Evolutionary conservation across 2,113 vertebrate species (phyloP), one percentile per base, ranked within the genome.

Genomic region (Lontra canadensis): DNA sequence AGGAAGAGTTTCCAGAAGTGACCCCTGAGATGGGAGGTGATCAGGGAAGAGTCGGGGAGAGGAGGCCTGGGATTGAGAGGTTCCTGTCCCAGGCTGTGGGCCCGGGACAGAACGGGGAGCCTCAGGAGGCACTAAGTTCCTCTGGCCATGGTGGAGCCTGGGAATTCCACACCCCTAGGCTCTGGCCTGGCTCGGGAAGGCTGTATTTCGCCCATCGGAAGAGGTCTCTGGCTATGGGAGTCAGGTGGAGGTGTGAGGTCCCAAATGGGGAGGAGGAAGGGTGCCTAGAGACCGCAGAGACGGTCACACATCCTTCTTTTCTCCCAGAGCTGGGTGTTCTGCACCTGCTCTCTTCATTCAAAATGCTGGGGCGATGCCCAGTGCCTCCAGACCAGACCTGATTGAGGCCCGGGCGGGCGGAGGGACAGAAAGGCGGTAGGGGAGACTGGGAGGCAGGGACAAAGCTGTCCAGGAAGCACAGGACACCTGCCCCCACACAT

Each of bases 181-280:
- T 17, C 49, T 15, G 34, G 6, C 61, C 82, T 71, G 36, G 69
- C 69, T 73, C 36, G 6, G 36, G 21, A 39, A 21, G 36, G 69
- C 39, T 3, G 1, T 3, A 10, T 57, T 49, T 52, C 12, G 1
- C 15, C 10, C 10, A 1, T 49, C 5, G 0, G 26, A 8, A 81
- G 17, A 39, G 79, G n/a, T 34, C 63, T 87, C 63, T 44, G n/a
- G 10, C 42, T 73, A 44, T 55, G 42, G 55, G 57, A 90, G 31
- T 55, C 14, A 21, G 11, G n/a, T 3, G 18, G 11, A 26, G 21
- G 55, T 61, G 15, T 39, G 34, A 69, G n/a, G 18, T 36, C 52
- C 39, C 49, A 31, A 44, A 71, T 13, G 6, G 7, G n/a, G 13
- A 25, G 31, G 39, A 79, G 1, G 39, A 39, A 14, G 4, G 23